A percentile compares a stretch with the other conserved stretches of the same genome.
Evolutionary conservation across 2,113 vertebrate genomes (phyloP).

Genomic region (Trachemys scripta): DNA sequence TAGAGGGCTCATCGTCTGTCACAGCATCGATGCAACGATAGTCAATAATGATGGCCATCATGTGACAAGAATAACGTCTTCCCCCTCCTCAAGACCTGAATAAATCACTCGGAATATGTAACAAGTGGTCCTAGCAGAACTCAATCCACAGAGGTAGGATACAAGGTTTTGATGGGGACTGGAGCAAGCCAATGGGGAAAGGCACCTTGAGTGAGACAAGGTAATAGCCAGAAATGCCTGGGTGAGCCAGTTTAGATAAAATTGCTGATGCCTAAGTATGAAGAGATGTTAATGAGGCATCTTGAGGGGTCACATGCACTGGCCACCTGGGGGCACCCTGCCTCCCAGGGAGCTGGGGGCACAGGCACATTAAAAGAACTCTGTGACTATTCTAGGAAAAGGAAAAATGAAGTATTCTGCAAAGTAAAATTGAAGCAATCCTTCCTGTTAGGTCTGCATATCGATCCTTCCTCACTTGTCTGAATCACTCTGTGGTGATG

Average conservation of each 20-base stretch:
- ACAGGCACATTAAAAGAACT: not conserved
- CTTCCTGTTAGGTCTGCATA: not conserved
- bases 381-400: not conserved
- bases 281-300: not conserved
- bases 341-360: not conserved
- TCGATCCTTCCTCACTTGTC: not conserved
- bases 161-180: not conserved
- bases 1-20: not conserved
- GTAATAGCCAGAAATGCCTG: accelerated
- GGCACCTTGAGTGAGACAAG: not conserved
- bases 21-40: not conserved
- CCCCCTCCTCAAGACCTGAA: not conserved
- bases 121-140: not conserved
- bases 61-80: not conserved
- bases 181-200: not conserved
- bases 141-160: not conserved
- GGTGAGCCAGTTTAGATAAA: not conserved
- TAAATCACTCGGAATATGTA: not conserved
- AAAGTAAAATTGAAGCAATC: not conserved
- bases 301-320: not conserved
- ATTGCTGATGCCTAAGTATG: not conserved
- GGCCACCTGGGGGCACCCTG: not conserved
- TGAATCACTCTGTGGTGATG: not conserved
- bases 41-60: not conserved
- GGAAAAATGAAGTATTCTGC: not conserved